Conservation (phyloP, 2,113 vertebrate genomes). For the Fulmarus glacialis region DNA sequence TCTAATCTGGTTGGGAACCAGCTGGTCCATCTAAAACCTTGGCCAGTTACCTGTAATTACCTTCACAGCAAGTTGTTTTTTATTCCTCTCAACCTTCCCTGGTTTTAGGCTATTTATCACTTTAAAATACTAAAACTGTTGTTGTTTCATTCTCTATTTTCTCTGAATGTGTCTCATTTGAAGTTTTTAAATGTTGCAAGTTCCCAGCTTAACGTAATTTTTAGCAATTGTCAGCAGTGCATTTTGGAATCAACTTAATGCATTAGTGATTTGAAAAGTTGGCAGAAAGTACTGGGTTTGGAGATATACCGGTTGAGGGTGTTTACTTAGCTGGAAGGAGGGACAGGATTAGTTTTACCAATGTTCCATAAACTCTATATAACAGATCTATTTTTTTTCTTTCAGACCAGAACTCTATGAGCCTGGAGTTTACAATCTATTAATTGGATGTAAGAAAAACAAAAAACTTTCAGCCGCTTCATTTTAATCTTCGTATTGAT, state of each 20-base stretch:
- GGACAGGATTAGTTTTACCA: not conserved
- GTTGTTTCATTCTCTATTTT: not conserved
- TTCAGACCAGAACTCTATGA: not conserved
- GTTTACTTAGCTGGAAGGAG: not conserved
- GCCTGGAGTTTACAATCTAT: not conserved
- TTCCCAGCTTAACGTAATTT: not conserved
- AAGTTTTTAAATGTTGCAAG: not conserved
- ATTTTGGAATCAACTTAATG: not conserved
- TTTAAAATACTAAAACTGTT: not conserved
- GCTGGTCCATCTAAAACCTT: not conserved
- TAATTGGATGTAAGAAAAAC: not conserved
- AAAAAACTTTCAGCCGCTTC: not conserved
- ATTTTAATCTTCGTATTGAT: not conserved
- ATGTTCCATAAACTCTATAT: not conserved
- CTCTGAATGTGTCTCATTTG: not conserved
- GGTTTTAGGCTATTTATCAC: not conserved
- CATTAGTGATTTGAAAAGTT: not conserved
- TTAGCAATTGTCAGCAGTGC: not conserved
- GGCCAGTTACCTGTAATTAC: not conserved
- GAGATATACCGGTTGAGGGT: not conserved
- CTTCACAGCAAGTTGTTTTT: not conserved
- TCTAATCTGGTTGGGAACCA: not conserved
- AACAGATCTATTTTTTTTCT: not conserved
- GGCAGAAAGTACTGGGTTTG: not conserved
- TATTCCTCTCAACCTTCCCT: not conserved